Evolutionary conservation across 1,140 invertebrate species (phyloP).

Genomic region (Eufriesea mexicana): DNA sequence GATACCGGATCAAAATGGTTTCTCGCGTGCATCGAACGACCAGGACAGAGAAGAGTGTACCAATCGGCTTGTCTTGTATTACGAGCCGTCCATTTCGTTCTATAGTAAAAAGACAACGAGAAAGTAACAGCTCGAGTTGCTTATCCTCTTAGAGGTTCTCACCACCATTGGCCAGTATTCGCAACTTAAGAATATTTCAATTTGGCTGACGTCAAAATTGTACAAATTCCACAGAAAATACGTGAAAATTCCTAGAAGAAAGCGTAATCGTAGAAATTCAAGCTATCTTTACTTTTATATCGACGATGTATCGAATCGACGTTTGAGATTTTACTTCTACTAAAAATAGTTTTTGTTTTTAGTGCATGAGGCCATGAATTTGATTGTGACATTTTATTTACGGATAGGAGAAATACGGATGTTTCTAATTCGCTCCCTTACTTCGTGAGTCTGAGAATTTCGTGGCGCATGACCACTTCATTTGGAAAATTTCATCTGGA

Average conservation of each 20-base stretch:
- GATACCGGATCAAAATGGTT: constrained; percentile 20
- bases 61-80: constrained; percentile 45
- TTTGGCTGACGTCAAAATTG: constrained; percentile 1
- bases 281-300: neutral
- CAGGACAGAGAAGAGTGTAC: neutral
- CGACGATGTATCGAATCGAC: neutral
- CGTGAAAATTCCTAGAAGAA: no score
- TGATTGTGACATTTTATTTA: no score
- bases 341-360: neutral
- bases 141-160: constrained; percentile 59
- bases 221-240: neutral
- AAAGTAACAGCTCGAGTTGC: constrained; percentile 63
- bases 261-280: no score
- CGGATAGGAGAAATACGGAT: neutral
- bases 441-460: neutral
- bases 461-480: neutral
- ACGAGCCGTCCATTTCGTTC: constrained; percentile 37
- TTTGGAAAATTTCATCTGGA: constrained; percentile 20
- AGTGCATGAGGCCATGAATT: neutral
- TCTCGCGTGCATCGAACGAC: neutral
- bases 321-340: no score
- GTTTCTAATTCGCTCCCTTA: neutral
- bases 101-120: constrained; percentile 23
- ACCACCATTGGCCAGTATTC: neutral
- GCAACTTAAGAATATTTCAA: constrained; percentile 15